These are phyloP conservation scores for Phymastichus coffea DNA, from an alignment of 1,140 invertebrate genomes.

Conservation along the genomic window DNA sequence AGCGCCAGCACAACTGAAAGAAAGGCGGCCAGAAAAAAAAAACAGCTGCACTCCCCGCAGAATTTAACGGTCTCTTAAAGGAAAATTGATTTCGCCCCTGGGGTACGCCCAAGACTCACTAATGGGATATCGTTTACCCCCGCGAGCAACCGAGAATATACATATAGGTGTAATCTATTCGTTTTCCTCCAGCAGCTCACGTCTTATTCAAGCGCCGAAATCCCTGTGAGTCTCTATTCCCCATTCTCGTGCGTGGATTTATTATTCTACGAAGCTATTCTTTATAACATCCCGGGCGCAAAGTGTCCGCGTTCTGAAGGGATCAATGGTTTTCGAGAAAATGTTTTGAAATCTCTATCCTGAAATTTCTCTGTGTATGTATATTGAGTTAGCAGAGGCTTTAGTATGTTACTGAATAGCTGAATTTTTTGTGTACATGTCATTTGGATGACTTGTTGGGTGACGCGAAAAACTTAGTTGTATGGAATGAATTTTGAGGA, in stretches of 20 bases:
- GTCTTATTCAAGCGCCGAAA: slow-evolving; percentile 30
- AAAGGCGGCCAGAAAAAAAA: slow-evolving; percentile 21
- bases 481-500: slow-evolving; percentile 3
- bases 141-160: not conserved
- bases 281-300: not conserved
- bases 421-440: not conserved
- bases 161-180: slow-evolving; percentile 11
- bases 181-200: slow-evolving; percentile 30
- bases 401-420: not conserved
- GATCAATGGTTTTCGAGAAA: slow-evolving; percentile 11
- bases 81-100: slow-evolving; percentile 36
- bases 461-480: not conserved
- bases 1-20: not conserved
- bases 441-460: not conserved
- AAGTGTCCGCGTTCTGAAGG: not conserved
- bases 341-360: slow-evolving; percentile 25
- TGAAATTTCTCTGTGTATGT: not conserved
- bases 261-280: not conserved
- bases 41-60: slow-evolving; percentile 39
- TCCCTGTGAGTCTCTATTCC: not conserved
- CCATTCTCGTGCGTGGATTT: not conserved
- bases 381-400: too few species aligned
- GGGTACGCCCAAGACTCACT: slow-evolving; percentile 29
- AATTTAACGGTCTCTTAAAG: slow-evolving; percentile 39
- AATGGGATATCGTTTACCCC: slow-evolving; percentile 33